Evolutionary conservation across 2,888 invertebrate species (phyloP).

Genomic region (Cordylochernes scorpioides): DNA sequence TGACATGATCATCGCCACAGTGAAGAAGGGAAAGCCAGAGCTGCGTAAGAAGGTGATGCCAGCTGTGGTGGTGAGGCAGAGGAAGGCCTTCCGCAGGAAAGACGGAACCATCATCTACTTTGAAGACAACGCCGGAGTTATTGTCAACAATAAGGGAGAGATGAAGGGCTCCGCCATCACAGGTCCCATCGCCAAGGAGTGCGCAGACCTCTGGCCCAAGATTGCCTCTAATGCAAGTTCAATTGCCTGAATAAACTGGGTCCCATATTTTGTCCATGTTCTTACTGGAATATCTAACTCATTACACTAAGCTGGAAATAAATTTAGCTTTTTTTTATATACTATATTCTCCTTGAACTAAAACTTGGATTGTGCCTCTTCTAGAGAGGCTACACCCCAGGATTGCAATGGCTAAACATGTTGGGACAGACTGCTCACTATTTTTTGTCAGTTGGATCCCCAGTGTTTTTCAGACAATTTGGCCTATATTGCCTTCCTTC

Average conservation of each 20-base stretch:
- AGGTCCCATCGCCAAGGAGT: constrained; percentile 97
- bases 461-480: too few relatives aligned
- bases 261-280: too few relatives aligned
- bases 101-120: constrained; percentile 97
- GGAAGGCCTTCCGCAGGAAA: constrained; percentile 95
- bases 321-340: too few relatives aligned
- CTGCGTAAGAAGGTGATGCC: constrained; percentile 99
- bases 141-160: constrained; percentile 98
- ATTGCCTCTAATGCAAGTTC: constrained; percentile 98
- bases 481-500: too few relatives aligned
- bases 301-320: too few relatives aligned
- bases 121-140: constrained; percentile 97
- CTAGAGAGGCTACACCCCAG: too few relatives aligned
- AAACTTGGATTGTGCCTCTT: too few relatives aligned
- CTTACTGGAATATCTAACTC: too few relatives aligned
- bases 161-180: constrained; percentile 97
- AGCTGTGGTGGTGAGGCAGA: constrained; percentile 90
- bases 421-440: too few relatives aligned
- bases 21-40: constrained; percentile 99
- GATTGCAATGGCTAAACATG: too few relatives aligned
- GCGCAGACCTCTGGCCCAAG: constrained; percentile 98
- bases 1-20: constrained; percentile 97
- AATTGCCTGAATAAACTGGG: constrained; percentile 85
- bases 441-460: too few relatives aligned
- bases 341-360: too few relatives aligned